These are phyloP conservation scores for Orestias chungarensis DNA, from an alignment of 2,797 vertebrate genomes.

Conservation along the genomic window DNA sequence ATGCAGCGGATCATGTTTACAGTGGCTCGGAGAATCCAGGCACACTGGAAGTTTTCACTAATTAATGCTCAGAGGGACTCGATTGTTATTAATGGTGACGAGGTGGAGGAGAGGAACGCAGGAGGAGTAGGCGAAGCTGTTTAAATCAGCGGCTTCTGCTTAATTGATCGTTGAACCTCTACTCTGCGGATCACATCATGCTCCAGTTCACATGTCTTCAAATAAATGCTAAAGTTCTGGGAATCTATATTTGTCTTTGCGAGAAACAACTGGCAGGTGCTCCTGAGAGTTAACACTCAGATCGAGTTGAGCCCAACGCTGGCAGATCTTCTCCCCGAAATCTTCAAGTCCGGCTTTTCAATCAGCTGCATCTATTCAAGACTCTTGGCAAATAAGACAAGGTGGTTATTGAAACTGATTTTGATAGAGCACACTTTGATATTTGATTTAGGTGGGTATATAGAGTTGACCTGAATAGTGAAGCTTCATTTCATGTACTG, in stretches of 20 bases:
- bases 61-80: slow-evolving; percentile 92
- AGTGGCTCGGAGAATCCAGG: slow-evolving; percentile 64
- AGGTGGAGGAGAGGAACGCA: slow-evolving; percentile 76
- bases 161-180: slow-evolving; percentile 26
- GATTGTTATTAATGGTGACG: slow-evolving; percentile 88
- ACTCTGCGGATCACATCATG: background rate
- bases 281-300: slow-evolving; percentile 15
- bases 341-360: slow-evolving; percentile 39
- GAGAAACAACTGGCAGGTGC: slow-evolving; percentile 15
- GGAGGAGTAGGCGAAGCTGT: slow-evolving; percentile 43
- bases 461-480: slow-evolving; percentile 30
- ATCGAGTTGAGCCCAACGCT: slow-evolving; percentile 40
- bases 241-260: slow-evolving; percentile 1
- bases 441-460: slow-evolving; percentile 40
- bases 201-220: slow-evolving; percentile 16
- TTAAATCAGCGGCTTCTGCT: slow-evolving; percentile 52
- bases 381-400: slow-evolving; percentile 17
- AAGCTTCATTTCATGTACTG: slow-evolving; percentile 39
- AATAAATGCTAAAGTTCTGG: slow-evolving; percentile 7
- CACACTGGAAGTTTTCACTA: slow-evolving; percentile 84
- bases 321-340: slow-evolving; percentile 16
- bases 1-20: slow-evolving; percentile 76
- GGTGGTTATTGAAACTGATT: slow-evolving; percentile 55
- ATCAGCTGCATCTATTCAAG: slow-evolving; percentile 33
- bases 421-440: slow-evolving; percentile 48